Evolutionary conservation across 1,140 invertebrate genomes (phyloP), one percentile per base, ranked within the genome.

Genomic region (Drosophila varians): DNA sequence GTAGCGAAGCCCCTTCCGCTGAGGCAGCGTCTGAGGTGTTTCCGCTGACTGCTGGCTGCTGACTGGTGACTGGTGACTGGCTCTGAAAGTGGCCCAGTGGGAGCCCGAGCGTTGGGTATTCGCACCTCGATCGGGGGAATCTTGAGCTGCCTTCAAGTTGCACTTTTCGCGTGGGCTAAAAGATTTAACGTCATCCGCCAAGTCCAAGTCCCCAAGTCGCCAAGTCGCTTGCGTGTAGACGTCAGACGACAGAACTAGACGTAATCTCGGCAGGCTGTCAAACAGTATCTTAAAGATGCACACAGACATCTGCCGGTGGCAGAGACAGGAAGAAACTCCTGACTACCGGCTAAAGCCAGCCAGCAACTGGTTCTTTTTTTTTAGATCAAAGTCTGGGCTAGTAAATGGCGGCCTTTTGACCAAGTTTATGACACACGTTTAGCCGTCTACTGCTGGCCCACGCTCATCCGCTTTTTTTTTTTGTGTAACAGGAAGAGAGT

Each of bases 251-350:
- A 52, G 47, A 69, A 55, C 57, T 77, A 55, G 69, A 69, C 75
- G 54, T 74, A 71, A 74, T 79, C 71, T 79, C 71, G 48, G 71
- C 72, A 36, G 42, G 26, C 76, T 79, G 77, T 79, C 77, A 79
- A 74, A 74, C 57, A 60, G 68, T 79, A 79, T 79, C 77, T 79
- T 74, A 79, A 79, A 79, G 76, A 79, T 79, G 77, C 46, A 38
- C 34, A 51, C 45, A 52, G 54, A 43, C 57, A 42, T 47, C 45
- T 26, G 45, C 12, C 21, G 21, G 23, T 31, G 28, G 28, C 28
- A 31, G 28, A 31, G 28, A 31, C 28, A 9, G 7, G 23, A 12
- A 12, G 16, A 8, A 16, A 38, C 12, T 6, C 8, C n/a, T n/a
- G 38, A 64, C 45, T 62, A 42, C 55, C 36, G 14, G 36, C 21